Evolutionary conservation across 2,888 invertebrate genomes (phyloP), one percentile per base, ranked within the genome.

Genomic region (Oxycera nigricornis): DNA sequence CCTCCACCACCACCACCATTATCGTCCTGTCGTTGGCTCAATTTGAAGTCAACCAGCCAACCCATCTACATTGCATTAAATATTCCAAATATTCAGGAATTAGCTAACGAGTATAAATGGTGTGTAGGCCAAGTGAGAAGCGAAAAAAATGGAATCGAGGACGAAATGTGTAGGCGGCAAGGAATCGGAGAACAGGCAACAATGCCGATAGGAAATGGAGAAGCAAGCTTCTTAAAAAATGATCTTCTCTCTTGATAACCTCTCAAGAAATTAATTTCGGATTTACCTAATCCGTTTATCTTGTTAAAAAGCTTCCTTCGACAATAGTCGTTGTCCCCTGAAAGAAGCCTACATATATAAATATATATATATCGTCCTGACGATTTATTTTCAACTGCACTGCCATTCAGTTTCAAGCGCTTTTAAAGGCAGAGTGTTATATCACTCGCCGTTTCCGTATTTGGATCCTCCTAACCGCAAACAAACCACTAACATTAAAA

Each of bases 201-300:
- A n/a, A 28, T n/a, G 59, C 26, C 28, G 59, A 59, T 4, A 17
- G 17, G 30, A 28, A n/a, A 17, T 4, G 52, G 11, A 11, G 59
- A n/a, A 1, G 0, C 22, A 59, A 59, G 30, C 22, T 55, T 59
- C 9, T 62, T 62, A n/a, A 68, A 68, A 52, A 50, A 52, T 30
- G 50, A 68, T 50, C 28, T 26, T 52, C 68, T 17, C 20, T 50
- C 50, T 68, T 68, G 52, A 26, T 68, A 68, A 68, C 68, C 68
- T 68, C 68, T 30, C 52, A 35, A 39, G 68, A 68, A 68, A 68
- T 68, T 50, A 68, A 68, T 50, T 68, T 68, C 52, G 68, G 68
- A 68, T 68, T 68, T 68, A 68, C 30, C 28, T 68, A 68, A 68
- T 68, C 68, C 68, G 68, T 68, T 68, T 68, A 68, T 68, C 68